Evolutionary conservation across 2,888 invertebrate genomes (phyloP).

Genomic region (Neoscelio sp.): DNA sequence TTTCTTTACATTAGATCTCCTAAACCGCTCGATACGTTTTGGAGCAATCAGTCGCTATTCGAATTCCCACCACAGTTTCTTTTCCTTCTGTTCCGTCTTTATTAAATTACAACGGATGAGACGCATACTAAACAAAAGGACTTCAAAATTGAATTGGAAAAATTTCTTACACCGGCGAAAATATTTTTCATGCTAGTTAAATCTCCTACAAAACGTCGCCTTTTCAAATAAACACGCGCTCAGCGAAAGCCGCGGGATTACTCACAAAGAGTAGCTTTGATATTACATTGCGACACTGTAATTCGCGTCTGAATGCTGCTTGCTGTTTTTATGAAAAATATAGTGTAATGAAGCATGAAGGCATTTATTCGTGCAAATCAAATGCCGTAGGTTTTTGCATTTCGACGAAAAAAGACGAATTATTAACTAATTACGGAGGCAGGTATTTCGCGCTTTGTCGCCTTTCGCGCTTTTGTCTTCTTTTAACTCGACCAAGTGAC

Average conservation of each 20-base stretch:
- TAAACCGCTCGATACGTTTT: too few relatives aligned
- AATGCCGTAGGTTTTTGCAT: too few relatives aligned
- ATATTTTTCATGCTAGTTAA: constrained; percentile 28
- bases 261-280: constrained; percentile 31
- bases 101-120: too few relatives aligned
- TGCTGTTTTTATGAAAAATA: constrained; percentile 23
- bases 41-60: too few relatives aligned
- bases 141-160: constrained; percentile 8
- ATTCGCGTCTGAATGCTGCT: constrained; percentile 26
- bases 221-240: constrained; percentile 37
- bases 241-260: constrained; percentile 11
- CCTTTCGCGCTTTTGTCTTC: too few relatives aligned
- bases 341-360: constrained; percentile 16
- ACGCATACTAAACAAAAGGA: not conserved
- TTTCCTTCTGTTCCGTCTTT: too few relatives aligned
- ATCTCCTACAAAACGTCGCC: constrained; percentile 20
- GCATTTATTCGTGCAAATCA: not conserved
- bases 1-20: too few relatives aligned
- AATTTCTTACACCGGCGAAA: constrained; percentile 3
- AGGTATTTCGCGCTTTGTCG: too few relatives aligned
- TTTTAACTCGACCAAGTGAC: too few relatives aligned
- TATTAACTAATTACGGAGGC: too few relatives aligned
- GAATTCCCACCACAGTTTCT: too few relatives aligned
- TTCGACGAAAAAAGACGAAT: too few relatives aligned
- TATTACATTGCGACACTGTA: constrained; percentile 32